These are phyloP conservation scores for Alsophila aescularia DNA, from an alignment of 2,888 invertebrate genomes.

Conservation along the genomic window DNA sequence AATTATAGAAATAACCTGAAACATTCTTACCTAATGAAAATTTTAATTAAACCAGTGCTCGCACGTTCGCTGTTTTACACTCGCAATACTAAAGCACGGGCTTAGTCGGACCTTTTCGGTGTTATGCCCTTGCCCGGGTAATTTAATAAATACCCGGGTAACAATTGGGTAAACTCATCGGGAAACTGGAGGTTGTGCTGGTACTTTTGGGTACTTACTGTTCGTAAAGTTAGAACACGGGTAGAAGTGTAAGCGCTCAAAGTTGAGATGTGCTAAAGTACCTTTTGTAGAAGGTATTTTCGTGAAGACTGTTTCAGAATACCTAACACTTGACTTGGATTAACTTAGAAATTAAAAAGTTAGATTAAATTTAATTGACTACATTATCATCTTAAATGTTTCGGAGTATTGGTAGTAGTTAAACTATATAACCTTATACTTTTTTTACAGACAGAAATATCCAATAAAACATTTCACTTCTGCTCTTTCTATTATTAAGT, in stretches of 20 bases:
- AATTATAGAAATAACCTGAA: slow-evolving; percentile 20
- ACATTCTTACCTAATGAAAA: slow-evolving; percentile 25
- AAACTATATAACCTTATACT: no score
- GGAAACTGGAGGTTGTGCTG: slow-evolving; percentile 37
- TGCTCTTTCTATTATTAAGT: no score
- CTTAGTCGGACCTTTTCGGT: slow-evolving; percentile 62
- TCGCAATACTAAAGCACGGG: slow-evolving; percentile 52
- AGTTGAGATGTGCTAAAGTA: not conserved
- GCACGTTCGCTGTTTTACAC: slow-evolving; percentile 40
- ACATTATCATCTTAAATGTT: no score
- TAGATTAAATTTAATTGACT: not conserved
- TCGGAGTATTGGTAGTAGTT: no score
- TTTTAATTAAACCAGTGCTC: slow-evolving; percentile 29
- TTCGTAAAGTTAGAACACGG: not conserved
- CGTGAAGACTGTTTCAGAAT: not conserved
- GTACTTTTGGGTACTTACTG: not conserved
- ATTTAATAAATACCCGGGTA: slow-evolving; percentile 77
- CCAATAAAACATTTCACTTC: no score
- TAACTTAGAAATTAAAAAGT: not conserved
- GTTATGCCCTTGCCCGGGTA: slow-evolving; percentile 66
- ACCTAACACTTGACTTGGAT: not conserved
- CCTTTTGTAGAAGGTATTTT: not conserved
- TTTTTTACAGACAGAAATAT: no score
- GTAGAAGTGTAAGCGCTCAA: not conserved
- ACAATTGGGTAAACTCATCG: slow-evolving; percentile 68